Base-by-base conservation (phyloP, 2,797 vertebrate species). In the Merluccius polli region DNA sequence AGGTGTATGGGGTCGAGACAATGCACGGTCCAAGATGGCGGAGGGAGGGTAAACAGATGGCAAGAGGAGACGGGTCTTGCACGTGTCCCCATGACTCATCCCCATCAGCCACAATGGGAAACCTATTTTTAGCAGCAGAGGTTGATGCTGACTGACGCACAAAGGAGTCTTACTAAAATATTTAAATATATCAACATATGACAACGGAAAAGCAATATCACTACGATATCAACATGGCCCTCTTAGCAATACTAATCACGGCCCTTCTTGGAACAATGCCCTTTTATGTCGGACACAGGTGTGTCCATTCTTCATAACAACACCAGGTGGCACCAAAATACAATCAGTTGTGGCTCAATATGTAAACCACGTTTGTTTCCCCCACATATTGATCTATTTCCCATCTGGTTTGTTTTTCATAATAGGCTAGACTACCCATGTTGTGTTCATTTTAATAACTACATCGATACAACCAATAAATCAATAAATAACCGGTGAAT, bases 101-200 rank as follows among this genome's bases (percentile, higher is more conserved):
- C 74, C 79, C 86, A 77, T 87, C 90, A 85, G 92, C 90, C 92
- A 87, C 87, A 82, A 35, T 75, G 79, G 76, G 59, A 79, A 78
- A 30, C 87, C 86, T 93, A 94, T 93, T 93, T 93, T 89, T 91
- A 91, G 91, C 79, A 30, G 5, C 85, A 85, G 86, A 71, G 36
- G 79, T 79, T 77, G 83, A 85, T 79, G 86, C 82, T 78, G 85
- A 90, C 84, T 89, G 86, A 82, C 81, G 82, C 75, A 65, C 59
- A 65, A 24, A n/a, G 59, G 59, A 65, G 59, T 27, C 59, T 8
- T n/a, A 59, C n/a, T 8, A 59, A n/a, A 11, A 12, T 0, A 65
- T 63, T 63, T 10, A 8, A 63, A 27, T 63, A 27, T 27, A 63
- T 63, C 10, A 63, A 63, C n/a, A 18, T 10, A 63, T 65, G 24